Percentiles rank a stretch among this genome's conserved stretches.
Evolutionary conservation across 2,888 invertebrate species (phyloP).

Genomic region (Drosophila putrida): DNA sequence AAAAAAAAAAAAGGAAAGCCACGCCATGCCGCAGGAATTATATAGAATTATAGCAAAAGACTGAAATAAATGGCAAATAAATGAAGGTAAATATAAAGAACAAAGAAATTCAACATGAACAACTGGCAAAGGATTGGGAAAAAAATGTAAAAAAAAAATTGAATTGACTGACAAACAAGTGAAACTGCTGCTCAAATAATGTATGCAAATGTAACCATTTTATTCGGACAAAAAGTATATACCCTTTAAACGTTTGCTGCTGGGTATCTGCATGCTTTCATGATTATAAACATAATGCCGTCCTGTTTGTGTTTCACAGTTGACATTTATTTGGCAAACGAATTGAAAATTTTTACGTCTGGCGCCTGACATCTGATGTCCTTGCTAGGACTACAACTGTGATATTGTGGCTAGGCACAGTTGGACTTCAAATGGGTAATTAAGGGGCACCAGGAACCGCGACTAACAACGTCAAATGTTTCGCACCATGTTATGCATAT

Average conservation of each 20-base stretch:
- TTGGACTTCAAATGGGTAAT: constrained; percentile 73
- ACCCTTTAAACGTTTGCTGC: not conserved
- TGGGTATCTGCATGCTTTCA: constrained; percentile 15
- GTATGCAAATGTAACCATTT: not conserved
- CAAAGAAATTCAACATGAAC: not conserved
- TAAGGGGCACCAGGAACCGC: constrained; percentile 43
- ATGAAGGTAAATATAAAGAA: not conserved
- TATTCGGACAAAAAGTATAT: not conserved
- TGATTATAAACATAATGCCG: constrained; percentile 31
- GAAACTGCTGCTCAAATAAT: not conserved
- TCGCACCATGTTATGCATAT: constrained; percentile 63
- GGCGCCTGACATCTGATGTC: not conserved
- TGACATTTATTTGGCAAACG: constrained; percentile 45
- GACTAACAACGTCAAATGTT: constrained; percentile 41
- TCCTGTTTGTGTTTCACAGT: constrained; percentile 7
- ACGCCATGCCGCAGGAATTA: constrained; percentile 24
- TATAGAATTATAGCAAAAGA: constrained; percentile 8
- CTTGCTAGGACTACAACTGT: constrained; percentile 12
- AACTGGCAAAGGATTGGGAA: not conserved
- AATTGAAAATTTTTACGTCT: constrained; percentile 39
- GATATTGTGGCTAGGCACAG: constrained; percentile 48
- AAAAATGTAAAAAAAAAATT: not conserved
- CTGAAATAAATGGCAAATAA: constrained; percentile 18
- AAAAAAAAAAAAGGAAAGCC: not conserved
- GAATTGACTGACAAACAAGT: too few relatives aligned